These are phyloP conservation scores for Lytechinus pictus DNA, from an alignment of 35 echinoderm and acorn worm genomes.

Conservation along the genomic window DNA sequence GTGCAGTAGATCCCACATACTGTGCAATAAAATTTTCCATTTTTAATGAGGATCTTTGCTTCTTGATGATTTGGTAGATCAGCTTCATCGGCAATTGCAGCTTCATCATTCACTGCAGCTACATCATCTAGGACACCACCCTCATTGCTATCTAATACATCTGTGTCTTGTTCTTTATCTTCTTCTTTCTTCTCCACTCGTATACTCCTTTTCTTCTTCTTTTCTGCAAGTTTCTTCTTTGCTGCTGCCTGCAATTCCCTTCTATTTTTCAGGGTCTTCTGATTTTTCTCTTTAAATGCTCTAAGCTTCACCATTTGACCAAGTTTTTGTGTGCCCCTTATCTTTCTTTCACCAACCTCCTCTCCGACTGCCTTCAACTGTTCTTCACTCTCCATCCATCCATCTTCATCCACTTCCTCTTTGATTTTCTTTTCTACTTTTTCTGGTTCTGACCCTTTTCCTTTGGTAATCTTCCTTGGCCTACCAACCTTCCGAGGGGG, in stretches of 20 bases:
- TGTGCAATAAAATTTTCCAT: conserved; percentile 30
- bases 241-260: neutral
- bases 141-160: neutral
- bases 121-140: neutral
- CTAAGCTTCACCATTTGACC: neutral
- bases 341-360: neutral
- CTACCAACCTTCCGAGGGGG: neutral
- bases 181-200: neutral
- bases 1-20: neutral
- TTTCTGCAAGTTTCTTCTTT: neutral
- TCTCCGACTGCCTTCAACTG: neutral
- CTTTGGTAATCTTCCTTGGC: neutral
- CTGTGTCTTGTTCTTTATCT: neutral
- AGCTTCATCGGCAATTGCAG: neutral
- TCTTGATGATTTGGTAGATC: neutral
- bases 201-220: neutral
- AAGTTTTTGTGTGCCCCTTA: neutral
- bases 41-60: neutral
- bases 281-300: conserved; percentile 1
- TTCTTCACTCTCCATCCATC: neutral
- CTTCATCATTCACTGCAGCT: neutral
- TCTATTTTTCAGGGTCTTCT: neutral
- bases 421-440: neutral
- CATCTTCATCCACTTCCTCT: neutral
- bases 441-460: neutral